Evolutionary conservation across 37 sponge, comb jelly and placozoan genomes (phyloP).

Genomic region (Tethya wilhelma): DNA sequence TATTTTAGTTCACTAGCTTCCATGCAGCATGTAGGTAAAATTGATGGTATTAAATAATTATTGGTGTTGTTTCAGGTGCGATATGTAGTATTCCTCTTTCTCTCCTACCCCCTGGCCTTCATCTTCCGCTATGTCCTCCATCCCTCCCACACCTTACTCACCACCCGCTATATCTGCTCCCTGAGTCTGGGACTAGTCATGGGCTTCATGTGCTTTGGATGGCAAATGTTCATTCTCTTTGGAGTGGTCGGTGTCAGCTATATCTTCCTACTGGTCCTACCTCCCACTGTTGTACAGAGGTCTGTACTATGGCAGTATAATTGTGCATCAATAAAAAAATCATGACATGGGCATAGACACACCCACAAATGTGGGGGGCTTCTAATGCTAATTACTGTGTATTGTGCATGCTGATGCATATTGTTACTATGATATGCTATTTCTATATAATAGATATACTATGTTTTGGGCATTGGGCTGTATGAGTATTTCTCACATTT

Average conservation of each 20-base stretch:
- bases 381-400: too few species aligned
- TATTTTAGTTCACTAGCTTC: too few species aligned
- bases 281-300: conserved; percentile 33
- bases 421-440: too few species aligned
- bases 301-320: background rate
- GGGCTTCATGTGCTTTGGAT: conserved; percentile 63
- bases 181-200: conserved; percentile 40
- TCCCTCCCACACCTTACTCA: conserved; percentile 31
- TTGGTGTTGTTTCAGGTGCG: conserved; percentile 38
- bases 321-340: too few species aligned
- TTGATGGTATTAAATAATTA: too few species aligned
- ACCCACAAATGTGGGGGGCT: too few species aligned
- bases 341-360: too few species aligned
- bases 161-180: conserved; percentile 32
- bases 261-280: conserved; percentile 23
- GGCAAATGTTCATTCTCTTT: conserved; percentile 34
- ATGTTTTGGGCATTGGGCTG: conserved; percentile 61
- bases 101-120: conserved; percentile 43
- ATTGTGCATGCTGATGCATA: too few species aligned
- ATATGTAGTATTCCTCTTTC: conserved; percentile 48
- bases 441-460: too few species aligned
- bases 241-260: conserved; percentile 25
- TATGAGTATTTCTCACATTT: conserved; percentile 63
- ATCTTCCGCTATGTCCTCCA: conserved; percentile 45
- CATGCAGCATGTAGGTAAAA: too few species aligned